Evolutionary conservation across 2,797 vertebrate species (phyloP).

Genomic region (Acrossocheilus wenchowensis): DNA sequence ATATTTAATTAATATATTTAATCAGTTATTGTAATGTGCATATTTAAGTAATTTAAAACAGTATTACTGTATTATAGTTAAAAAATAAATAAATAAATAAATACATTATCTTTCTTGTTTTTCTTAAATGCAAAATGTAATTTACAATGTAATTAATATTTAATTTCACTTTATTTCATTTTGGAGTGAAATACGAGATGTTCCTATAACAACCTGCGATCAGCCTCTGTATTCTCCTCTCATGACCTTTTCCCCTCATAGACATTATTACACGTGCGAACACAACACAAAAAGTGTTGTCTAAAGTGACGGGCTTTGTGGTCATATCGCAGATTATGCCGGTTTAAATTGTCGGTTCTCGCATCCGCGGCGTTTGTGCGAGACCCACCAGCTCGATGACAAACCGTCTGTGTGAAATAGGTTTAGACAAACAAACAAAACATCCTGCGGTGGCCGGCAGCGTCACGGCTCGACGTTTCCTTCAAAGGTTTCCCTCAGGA

Average conservation of each 20-base stretch:
- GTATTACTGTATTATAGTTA: too few relatives aligned
- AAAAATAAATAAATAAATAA: too few relatives aligned
- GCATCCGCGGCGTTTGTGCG: slow-evolving; percentile 48
- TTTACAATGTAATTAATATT: too few relatives aligned
- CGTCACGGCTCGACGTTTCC: slow-evolving; percentile 76
- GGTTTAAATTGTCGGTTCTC: slow-evolving; percentile 5
- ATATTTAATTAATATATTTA: too few relatives aligned
- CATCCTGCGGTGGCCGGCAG: slow-evolving; percentile 71
- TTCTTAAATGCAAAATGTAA: too few relatives aligned
- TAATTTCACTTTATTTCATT: too few relatives aligned
- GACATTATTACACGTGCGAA: background rate
- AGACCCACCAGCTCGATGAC: slow-evolving; percentile 64
- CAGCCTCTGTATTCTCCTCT: slow-evolving; percentile 53
- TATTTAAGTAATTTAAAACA: too few relatives aligned
- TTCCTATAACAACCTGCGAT: too few relatives aligned
- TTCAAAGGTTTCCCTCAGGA: slow-evolving; percentile 82
- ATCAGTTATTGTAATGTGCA: too few relatives aligned
- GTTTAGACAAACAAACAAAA: slow-evolving; percentile 79
- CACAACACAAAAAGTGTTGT: background rate
- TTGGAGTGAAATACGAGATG: too few relatives aligned
- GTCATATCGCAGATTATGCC: background rate
- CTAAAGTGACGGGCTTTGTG: background rate
- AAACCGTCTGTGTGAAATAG: slow-evolving; percentile 74
- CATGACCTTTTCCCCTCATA: background rate
- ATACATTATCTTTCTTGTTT: too few relatives aligned